Evolutionary conservation across 2,113 vertebrate genomes (phyloP).

Genomic region (Prunella fulvescens): DNA sequence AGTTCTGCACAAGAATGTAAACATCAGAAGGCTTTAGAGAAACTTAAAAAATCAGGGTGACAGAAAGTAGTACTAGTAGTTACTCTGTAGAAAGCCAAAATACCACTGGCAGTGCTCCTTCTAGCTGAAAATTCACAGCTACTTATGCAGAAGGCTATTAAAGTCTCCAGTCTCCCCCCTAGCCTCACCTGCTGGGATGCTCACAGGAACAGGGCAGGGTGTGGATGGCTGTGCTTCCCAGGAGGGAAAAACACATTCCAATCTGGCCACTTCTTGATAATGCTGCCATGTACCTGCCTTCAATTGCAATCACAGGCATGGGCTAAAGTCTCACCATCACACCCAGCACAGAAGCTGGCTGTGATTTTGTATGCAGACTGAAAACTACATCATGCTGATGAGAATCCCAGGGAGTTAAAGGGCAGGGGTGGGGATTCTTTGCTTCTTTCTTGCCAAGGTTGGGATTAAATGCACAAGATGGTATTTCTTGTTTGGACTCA

Average conservation of each 20-base stretch:
- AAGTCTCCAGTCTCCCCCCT: neutral
- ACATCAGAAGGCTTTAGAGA: too few relatives aligned
- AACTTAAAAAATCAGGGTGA: too few relatives aligned
- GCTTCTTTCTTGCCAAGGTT: neutral
- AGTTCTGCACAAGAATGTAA: too few relatives aligned
- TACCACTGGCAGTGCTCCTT: neutral
- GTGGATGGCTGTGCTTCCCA: neutral
- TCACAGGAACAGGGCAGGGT: neutral
- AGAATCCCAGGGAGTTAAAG: neutral
- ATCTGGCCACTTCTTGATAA: neutral
- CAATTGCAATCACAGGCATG: neutral
- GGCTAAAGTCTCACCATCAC: neutral
- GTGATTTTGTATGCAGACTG: fast-evolving
- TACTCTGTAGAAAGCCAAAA: neutral
- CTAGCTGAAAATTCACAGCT: neutral
- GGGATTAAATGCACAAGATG: neutral
- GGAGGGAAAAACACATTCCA: neutral
- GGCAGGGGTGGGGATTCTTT: neutral
- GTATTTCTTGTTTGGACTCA: neutral
- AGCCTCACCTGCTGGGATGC: fast-evolving
- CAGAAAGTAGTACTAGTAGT: neutral
- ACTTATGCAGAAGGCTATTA: neutral
- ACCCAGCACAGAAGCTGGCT: neutral
- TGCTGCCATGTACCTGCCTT: fast-evolving
- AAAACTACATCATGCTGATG: neutral